phyloP scores from a whole-genome alignment of 2,113 vertebrate species.

The Malaclemys terrapin region DNA sequence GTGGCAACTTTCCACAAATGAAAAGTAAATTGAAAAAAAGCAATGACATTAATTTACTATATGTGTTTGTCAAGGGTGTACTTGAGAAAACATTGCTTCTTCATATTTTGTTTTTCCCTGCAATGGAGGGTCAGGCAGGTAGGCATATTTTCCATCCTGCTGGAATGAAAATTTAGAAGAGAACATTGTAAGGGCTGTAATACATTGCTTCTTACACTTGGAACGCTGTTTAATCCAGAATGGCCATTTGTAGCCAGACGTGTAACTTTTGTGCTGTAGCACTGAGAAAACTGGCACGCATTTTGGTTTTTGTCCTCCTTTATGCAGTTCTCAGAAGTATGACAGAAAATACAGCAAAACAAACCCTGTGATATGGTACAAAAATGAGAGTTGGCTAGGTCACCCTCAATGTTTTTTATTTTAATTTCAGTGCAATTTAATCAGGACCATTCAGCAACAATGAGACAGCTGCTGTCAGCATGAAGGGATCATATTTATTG shows the following conservation, averaged over 20 bases:
- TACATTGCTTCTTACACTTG: background rate
- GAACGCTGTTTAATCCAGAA: background rate
- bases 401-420: background rate
- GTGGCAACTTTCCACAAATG: background rate
- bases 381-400: background rate
- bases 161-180: background rate
- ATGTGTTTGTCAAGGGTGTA: background rate
- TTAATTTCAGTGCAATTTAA: background rate
- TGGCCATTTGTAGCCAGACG: background rate
- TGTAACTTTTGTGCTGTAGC: background rate
- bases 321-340: background rate
- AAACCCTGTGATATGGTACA: background rate
- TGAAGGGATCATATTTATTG: background rate
- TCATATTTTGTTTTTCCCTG: background rate
- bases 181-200: background rate
- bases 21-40: background rate
- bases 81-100: background rate
- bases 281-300: background rate
- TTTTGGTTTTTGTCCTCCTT: background rate
- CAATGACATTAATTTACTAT: rapidly evolving
- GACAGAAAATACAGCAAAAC: background rate
- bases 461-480: background rate
- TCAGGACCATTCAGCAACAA: background rate
- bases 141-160: background rate
- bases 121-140: rapidly evolving